Conservation (phyloP, 2,888 invertebrate species). For the Polyommatus iphigenia region DNA sequence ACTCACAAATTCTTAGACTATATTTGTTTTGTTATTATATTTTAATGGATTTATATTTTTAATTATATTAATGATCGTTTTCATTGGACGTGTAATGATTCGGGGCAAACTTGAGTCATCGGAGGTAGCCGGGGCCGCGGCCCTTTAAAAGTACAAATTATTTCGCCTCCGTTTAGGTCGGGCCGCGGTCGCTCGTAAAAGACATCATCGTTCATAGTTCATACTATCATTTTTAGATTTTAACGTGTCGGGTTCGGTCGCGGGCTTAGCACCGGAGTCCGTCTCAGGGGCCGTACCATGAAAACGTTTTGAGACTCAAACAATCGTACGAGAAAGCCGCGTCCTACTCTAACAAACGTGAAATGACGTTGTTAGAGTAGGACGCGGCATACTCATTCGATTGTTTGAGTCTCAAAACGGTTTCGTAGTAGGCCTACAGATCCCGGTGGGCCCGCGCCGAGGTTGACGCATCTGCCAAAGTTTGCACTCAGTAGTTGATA, state of each 20-base stretch:
- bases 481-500: slow-evolving; percentile 50
- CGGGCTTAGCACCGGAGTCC: not conserved
- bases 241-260: slow-evolving; percentile 22
- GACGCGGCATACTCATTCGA: too few relatives aligned
- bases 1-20: slow-evolving; percentile 53
- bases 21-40: slow-evolving; percentile 78
- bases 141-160: slow-evolving; percentile 74
- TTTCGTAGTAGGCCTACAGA: too few relatives aligned
- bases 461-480: slow-evolving; percentile 55
- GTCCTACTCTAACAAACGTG: too few relatives aligned
- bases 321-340: too few relatives aligned
- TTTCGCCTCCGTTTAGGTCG: slow-evolving; percentile 69
- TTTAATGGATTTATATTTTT: slow-evolving; percentile 74
- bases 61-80: slow-evolving; percentile 64
- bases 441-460: not conserved
- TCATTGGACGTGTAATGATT: slow-evolving; percentile 54
- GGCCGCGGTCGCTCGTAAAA: slow-evolving; percentile 58
- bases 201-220: slow-evolving; percentile 52
- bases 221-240: slow-evolving; percentile 56
- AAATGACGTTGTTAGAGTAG: too few relatives aligned
- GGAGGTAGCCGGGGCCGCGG: slow-evolving; percentile 46
- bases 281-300: too few relatives aligned
- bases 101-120: slow-evolving; percentile 35
- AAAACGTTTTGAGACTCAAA: too few relatives aligned
- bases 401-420: too few relatives aligned